Conservation (phyloP, 2,113 vertebrate species). For the Cnemophilus loriae region DNA sequence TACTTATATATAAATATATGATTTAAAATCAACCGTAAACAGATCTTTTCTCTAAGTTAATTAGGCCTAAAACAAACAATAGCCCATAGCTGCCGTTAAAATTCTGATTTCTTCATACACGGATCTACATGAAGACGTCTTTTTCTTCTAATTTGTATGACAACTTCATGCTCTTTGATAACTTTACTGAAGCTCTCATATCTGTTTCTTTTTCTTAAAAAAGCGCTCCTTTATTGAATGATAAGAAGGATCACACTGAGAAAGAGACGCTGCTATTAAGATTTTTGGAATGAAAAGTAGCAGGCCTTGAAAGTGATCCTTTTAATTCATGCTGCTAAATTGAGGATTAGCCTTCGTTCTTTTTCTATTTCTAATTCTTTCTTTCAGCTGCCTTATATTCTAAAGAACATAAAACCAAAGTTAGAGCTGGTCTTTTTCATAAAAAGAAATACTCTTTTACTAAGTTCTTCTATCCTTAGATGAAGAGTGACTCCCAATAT, state of each 20-base stretch:
- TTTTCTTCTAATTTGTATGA: not conserved
- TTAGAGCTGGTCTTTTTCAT: not conserved
- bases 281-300: constrained; percentile 1
- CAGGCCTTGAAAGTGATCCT: not conserved
- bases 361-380: not conserved
- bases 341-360: not conserved
- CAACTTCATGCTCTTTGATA: not conserved
- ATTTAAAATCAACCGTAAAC: not conserved
- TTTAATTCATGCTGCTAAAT: constrained; percentile 28
- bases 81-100: not conserved
- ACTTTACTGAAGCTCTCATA: not conserved
- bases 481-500: not conserved
- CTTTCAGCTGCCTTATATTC: not conserved
- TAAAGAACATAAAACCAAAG: not conserved
- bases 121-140: not conserved
- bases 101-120: not conserved
- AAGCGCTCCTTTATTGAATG: not conserved
- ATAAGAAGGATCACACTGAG: not conserved
- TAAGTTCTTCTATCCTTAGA: not conserved
- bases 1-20: not conserved
- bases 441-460: not conserved
- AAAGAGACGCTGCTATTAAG: not conserved
- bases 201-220: not conserved
- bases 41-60: not conserved
- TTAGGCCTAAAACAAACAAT: not conserved